phyloP scores from a whole-genome alignment of 2,113 vertebrate species.

The Dipodomys merriami region DNA sequence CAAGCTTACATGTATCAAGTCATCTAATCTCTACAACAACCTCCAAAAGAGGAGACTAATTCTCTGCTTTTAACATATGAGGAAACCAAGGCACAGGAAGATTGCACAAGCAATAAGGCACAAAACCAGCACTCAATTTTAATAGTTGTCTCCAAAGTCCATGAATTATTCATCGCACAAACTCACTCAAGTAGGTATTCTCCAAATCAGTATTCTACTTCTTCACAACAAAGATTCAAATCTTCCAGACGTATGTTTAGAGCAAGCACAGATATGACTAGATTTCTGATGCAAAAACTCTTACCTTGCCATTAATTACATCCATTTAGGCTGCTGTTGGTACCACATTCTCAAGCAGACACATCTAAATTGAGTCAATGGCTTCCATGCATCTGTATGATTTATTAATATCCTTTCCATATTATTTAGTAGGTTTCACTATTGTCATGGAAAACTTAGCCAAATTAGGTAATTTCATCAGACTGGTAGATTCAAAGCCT shows the following conservation, averaged over 20 bases:
- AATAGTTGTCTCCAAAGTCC: neutral
- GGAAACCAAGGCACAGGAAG: slow-evolving; percentile 1
- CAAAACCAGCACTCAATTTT: neutral
- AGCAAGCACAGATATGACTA: neutral
- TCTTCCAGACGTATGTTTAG: neutral
- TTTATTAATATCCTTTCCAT: slow-evolving; percentile 68
- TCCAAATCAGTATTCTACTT: too few species aligned
- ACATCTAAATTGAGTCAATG: slow-evolving; percentile 56
- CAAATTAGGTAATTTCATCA: slow-evolving; percentile 74
- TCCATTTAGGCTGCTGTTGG: slow-evolving; percentile 4
- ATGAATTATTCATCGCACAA: neutral
- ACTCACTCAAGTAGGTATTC: neutral
- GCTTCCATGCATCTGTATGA: slow-evolving; percentile 63
- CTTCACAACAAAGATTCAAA: slow-evolving; percentile 9
- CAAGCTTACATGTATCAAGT: neutral
- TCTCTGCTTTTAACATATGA: slow-evolving; percentile 20
- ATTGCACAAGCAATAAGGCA: neutral
- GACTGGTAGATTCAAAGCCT: slow-evolving; percentile 74
- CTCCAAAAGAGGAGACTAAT: neutral
- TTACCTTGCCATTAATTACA: slow-evolving; percentile 6
- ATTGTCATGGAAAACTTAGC: slow-evolving; percentile 73
- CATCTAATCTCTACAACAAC: neutral
- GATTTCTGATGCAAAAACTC: slow-evolving; percentile 1
- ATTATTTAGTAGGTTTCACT: slow-evolving; percentile 78
- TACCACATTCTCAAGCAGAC: slow-evolving; percentile 25